Evolutionary conservation across 2,888 invertebrate genomes (phyloP).

Genomic region (Drosophila meridionalis): DNA sequence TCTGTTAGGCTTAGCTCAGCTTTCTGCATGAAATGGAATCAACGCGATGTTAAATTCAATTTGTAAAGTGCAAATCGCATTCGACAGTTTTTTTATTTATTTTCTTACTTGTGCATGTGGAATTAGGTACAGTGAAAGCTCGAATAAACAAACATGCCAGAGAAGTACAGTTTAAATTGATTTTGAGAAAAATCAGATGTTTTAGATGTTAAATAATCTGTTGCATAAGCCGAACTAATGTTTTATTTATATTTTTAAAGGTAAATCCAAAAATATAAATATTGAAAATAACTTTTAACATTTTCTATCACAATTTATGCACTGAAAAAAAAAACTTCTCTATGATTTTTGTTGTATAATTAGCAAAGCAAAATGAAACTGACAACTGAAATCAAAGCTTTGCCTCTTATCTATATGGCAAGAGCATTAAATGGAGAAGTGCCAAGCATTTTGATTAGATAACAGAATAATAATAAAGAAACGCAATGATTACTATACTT

Average conservation of each 20-base stretch:
- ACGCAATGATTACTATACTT: constrained; percentile 1
- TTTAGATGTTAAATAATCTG: too few species aligned
- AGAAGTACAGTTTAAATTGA: neutral
- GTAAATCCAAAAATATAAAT: neutral
- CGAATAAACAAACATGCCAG: neutral
- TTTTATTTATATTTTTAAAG: neutral
- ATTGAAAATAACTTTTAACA: neutral
- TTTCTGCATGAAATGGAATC: constrained; percentile 2
- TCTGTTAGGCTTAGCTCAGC: neutral
- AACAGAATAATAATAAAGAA: constrained; percentile 14
- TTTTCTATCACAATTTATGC: neutral
- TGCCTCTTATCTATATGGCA: constrained; percentile 45
- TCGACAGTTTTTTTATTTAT: constrained; percentile 5
- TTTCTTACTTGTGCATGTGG: neutral
- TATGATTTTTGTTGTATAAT: constrained; percentile 21
- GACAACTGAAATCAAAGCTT: constrained; percentile 41
- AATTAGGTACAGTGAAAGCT: constrained; percentile 3
- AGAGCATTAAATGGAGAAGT: constrained; percentile 8
- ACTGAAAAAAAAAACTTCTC: constrained; percentile 8
- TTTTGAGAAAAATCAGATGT: neutral
- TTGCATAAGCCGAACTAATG: too few species aligned
- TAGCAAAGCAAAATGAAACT: constrained; percentile 24
- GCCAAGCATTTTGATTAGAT: constrained; percentile 41
- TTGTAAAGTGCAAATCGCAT: constrained; percentile 27
- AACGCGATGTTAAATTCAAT: constrained; percentile 31